Conservation (phyloP, 1,140 invertebrate genomes). For the Bombus huntii region DNA sequence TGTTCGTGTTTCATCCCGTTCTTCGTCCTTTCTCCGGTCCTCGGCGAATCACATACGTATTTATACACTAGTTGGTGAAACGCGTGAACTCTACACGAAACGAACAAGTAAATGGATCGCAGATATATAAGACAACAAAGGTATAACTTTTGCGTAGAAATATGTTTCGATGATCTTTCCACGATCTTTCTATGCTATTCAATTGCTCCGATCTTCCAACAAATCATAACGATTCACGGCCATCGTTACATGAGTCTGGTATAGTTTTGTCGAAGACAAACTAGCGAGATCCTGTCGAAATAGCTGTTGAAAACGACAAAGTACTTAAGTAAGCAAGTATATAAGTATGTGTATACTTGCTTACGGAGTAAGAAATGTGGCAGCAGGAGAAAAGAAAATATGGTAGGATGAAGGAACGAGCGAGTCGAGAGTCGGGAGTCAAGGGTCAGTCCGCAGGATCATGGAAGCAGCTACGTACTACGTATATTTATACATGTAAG, state of each 20-base stretch:
- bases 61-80: not conserved
- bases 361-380: too few species aligned
- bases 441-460: not conserved
- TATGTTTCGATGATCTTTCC: not conserved
- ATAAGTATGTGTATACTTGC: too few species aligned
- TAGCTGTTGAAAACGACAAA: not conserved
- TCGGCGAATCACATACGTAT: not conserved
- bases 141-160: not conserved
- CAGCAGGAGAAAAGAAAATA: not conserved
- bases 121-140: not conserved
- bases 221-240: not conserved
- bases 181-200: not conserved
- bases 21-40: not conserved
- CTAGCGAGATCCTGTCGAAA: not conserved
- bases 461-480: constrained; percentile 11
- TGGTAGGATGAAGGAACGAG: not conserved
- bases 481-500: too few species aligned
- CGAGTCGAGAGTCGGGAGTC: not conserved
- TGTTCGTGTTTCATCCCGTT: not conserved
- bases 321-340: not conserved
- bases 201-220: not conserved
- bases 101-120: not conserved
- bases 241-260: not conserved
- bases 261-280: not conserved
- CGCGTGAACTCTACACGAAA: not conserved